Evolutionary conservation across 2,797 vertebrate genomes (phyloP).

Genomic region (Pelobates cultripes): DNA sequence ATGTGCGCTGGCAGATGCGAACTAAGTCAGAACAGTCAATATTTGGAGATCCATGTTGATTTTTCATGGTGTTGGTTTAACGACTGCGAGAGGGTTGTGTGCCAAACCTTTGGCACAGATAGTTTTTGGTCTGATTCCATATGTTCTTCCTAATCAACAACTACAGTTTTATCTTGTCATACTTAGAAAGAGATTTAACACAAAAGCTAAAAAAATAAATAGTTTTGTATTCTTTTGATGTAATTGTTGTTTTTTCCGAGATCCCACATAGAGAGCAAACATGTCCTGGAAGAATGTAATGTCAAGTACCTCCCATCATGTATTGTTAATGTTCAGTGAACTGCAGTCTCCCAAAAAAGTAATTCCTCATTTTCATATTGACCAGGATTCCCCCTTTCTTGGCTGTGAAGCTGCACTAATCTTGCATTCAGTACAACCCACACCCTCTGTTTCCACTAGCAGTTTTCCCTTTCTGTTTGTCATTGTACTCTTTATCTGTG

Average conservation of each 20-base stretch:
- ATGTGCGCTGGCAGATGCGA: not conserved
- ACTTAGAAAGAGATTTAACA: constrained; percentile 59
- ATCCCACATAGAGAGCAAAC: constrained; percentile 82
- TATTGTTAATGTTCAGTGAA: constrained; percentile 93
- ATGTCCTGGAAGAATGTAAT: constrained; percentile 95
- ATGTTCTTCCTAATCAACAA: constrained; percentile 31
- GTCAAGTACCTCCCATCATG: constrained; percentile 97
- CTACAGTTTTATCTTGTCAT: constrained; percentile 46
- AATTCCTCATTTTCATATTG: constrained; percentile 93
- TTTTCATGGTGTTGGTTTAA: not conserved
- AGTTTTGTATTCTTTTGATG: constrained; percentile 76
- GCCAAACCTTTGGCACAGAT: not conserved
- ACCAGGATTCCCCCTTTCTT: constrained; percentile 82
- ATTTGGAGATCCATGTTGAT: not conserved
- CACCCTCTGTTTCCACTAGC: constrained; percentile 73
- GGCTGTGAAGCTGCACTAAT: constrained; percentile 84
- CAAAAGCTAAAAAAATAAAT: constrained; percentile 71
- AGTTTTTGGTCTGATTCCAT: constrained; percentile 27
- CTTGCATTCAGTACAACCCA: constrained; percentile 82
- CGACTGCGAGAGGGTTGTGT: not conserved
- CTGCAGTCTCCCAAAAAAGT: constrained; percentile 87
- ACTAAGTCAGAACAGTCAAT: not conserved
- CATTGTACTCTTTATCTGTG: constrained; percentile 79
- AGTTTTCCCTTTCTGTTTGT: constrained; percentile 75
- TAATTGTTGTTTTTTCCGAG: constrained; percentile 72